phyloP scores from a whole-genome alignment of 2,797 vertebrate species.

The Vultur gryphus region DNA sequence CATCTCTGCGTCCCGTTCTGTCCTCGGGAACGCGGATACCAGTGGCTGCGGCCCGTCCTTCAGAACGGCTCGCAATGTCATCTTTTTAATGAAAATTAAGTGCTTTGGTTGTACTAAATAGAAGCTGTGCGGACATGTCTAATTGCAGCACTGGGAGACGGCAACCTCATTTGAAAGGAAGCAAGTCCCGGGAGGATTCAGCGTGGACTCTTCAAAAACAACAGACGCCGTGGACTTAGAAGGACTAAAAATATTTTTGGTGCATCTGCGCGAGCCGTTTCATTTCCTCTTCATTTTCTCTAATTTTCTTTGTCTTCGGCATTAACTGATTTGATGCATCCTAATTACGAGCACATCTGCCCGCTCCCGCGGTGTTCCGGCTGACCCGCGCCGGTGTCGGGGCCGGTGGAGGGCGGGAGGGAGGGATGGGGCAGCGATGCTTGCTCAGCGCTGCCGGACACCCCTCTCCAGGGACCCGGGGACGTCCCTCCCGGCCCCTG shows the following conservation, averaged over 20 bases:
- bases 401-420: neutral
- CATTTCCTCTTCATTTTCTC: slow-evolving; percentile 27
- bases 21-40: neutral
- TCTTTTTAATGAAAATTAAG: slow-evolving; percentile 76
- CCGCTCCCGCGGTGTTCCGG: neutral
- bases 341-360: slow-evolving; percentile 9
- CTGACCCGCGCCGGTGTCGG: fast-evolving
- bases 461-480: neutral
- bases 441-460: fast-evolving
- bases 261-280: neutral
- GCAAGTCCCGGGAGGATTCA: slow-evolving; percentile 38
- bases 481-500: fast-evolving
- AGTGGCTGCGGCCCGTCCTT: slow-evolving; percentile 30
- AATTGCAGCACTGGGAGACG: slow-evolving; percentile 55
- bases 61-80: slow-evolving; percentile 62
- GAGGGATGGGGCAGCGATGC: neutral
- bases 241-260: slow-evolving; percentile 41
- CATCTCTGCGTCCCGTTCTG: neutral
- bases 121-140: slow-evolving; percentile 51
- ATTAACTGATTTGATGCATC: neutral
- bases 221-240: neutral
- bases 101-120: slow-evolving; percentile 54
- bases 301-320: slow-evolving; percentile 46
- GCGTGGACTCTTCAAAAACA: neutral
- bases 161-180: slow-evolving; percentile 49